A percentile compares a stretch with the other conserved stretches of the same genome.
Evolutionary conservation across 2,113 vertebrate genomes (phyloP).

Genomic region (Chionis minor): DNA sequence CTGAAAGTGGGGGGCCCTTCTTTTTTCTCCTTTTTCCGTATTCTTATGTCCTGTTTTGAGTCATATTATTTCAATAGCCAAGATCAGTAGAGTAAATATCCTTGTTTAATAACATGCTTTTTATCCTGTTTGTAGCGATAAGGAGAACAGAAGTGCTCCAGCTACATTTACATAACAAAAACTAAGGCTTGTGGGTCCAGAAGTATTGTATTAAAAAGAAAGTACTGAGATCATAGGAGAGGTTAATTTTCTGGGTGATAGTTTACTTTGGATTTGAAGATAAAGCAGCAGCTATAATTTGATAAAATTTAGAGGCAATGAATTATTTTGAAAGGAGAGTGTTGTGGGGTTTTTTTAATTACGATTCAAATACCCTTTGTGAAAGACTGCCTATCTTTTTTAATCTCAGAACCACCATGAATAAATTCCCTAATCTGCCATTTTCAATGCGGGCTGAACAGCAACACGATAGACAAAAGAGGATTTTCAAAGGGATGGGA

Average conservation of each 20-base stretch:
- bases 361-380: neutral
- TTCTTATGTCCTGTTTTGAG: neutral
- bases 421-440: neutral
- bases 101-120: neutral
- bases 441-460: neutral
- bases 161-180: neutral
- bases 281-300: neutral
- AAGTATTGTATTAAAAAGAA: neutral
- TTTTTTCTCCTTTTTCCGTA: neutral
- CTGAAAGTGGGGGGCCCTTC: neutral
- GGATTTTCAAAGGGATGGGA: neutral
- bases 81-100: neutral
- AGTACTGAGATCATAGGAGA: neutral
- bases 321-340: neutral
- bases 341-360: neutral
- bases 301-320: neutral
- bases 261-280: conserved; percentile 16
- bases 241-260: neutral
- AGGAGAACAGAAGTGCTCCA: neutral
- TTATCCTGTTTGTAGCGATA: neutral
- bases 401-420: neutral
- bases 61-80: neutral
- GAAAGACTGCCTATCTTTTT: neutral
- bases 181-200: neutral
- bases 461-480: neutral